Evolutionary conservation across 2,797 vertebrate species (phyloP), one percentile per base, ranked within the genome.

Genomic region (Sus cebifrons): DNA sequence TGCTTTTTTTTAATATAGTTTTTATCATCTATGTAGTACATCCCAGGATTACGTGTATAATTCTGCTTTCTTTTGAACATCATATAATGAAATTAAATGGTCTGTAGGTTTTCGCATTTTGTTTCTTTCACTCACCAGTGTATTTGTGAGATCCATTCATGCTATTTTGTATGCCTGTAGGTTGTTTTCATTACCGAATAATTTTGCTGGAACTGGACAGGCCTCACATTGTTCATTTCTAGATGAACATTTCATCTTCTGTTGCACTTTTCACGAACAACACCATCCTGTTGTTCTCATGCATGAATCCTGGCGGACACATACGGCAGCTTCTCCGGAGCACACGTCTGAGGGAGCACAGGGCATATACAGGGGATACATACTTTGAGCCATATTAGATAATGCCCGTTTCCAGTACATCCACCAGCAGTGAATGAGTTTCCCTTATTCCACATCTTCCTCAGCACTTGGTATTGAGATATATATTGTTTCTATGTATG

Each of bases 21-120:
- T 81, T 81, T 54, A 68, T n/a, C 25, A 70, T 40, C 25, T 54
- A 58, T 25, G 27, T 58, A 17, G 14, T 67, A 5, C 15, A 74
- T 74, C 27, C 58, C 29, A 54, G 91, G 95, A 73, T 90, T 79
- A 36, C 44, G 67, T 16, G 20, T 60, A 44, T 17, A 86, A 25
- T n/a, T 86, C 67, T 94, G 40, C 20, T 88, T 73, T n/a, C 64
- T 88, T 91, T 79, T 88, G 54, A 93, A 74, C 62, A 91, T 54
- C 54, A n/a, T 17, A 27, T 74, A 95, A 67, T 60, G 40, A 89
- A 74, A 84, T 58, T 29, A 79, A 56, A 68, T 68, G 27, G 49
- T 77, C 49, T 49, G 20, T 54, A 25, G 44, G 29, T 12, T 86
- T 89, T 52, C 65, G 52, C 21, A 18, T 87, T 68, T 68, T 89